Evolutionary conservation across 2,888 invertebrate species (phyloP).

Genomic region (Acanthosepion esculentum): DNA sequence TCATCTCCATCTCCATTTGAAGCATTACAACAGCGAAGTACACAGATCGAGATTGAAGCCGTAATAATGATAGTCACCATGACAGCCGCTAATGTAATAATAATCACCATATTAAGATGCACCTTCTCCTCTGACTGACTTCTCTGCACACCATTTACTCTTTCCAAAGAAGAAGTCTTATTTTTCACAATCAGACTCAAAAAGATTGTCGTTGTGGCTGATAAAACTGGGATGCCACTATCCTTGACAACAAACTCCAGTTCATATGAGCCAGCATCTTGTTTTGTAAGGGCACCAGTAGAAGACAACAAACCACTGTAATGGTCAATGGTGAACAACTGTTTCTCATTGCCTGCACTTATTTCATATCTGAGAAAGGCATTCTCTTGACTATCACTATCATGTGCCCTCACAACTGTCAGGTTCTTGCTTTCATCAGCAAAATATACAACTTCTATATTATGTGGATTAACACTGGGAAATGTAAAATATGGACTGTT

Average conservation of each 20-base stretch:
- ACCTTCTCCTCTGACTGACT: neutral
- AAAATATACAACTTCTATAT: neutral
- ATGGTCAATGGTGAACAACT: slow-evolving; percentile 33
- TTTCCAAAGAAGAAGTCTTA: neutral
- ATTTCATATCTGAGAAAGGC: neutral
- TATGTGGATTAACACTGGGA: neutral
- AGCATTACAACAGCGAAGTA: slow-evolving; percentile 14
- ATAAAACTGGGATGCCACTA: neutral
- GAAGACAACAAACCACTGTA: slow-evolving; percentile 25
- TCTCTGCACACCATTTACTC: slow-evolving; percentile 24
- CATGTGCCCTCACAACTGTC: slow-evolving; percentile 22
- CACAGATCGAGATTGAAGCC: neutral
- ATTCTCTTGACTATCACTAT: slow-evolving; percentile 1
- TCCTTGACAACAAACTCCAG: slow-evolving; percentile 12
- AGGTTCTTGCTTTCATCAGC: slow-evolving; percentile 12
- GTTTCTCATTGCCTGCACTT: neutral
- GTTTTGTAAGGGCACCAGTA: slow-evolving; percentile 33
- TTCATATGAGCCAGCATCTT: neutral
- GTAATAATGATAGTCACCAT: neutral
- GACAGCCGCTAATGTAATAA: neutral
- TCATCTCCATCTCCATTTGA: slow-evolving; percentile 21
- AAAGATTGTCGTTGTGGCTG: neutral
- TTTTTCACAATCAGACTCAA: neutral
- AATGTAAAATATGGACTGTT: slow-evolving; percentile 33
- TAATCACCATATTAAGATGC: slow-evolving; percentile 33